Conservation (phyloP, 2,888 invertebrate genomes). For the Venusia cambrica region DNA sequence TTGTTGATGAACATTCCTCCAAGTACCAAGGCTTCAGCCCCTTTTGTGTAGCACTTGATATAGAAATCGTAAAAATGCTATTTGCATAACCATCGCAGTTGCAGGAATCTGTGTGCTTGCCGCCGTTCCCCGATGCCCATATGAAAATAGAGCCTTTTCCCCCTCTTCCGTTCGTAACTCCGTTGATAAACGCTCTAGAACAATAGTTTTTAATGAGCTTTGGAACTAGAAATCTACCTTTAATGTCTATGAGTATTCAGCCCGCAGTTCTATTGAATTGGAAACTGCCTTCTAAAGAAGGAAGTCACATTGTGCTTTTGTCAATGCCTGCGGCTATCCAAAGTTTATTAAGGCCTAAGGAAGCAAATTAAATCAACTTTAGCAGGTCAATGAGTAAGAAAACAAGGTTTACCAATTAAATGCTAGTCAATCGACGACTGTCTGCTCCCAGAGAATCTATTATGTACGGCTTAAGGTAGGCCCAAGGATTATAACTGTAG, state of each 20-base stretch:
- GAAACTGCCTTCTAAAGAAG: conserved; percentile 12
- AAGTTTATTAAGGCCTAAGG: not conserved
- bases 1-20: conserved; percentile 99
- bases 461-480: too few relatives aligned
- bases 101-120: conserved; percentile 96
- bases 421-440: too few relatives aligned
- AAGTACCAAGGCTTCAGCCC: conserved; percentile 99
- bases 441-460: too few relatives aligned
- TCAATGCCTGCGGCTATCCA: conserved; percentile 3
- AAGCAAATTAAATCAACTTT: too few relatives aligned
- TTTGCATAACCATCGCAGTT: conserved; percentile 99
- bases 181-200: conserved; percentile 93
- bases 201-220: conserved; percentile 67
- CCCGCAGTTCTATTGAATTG: conserved; percentile 27
- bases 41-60: conserved; percentile 98
- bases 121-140: conserved; percentile 99
- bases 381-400: too few relatives aligned
- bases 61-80: conserved; percentile 98
- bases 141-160: conserved; percentile 98
- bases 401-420: too few relatives aligned
- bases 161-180: conserved; percentile 94
- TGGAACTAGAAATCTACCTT: conserved; percentile 31
- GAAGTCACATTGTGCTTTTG: conserved; percentile 13
- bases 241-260: conserved; percentile 5
- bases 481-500: too few relatives aligned